Evolutionary conservation across 2,113 vertebrate genomes (phyloP).

Genomic region (Dipodomys ordii): DNA sequence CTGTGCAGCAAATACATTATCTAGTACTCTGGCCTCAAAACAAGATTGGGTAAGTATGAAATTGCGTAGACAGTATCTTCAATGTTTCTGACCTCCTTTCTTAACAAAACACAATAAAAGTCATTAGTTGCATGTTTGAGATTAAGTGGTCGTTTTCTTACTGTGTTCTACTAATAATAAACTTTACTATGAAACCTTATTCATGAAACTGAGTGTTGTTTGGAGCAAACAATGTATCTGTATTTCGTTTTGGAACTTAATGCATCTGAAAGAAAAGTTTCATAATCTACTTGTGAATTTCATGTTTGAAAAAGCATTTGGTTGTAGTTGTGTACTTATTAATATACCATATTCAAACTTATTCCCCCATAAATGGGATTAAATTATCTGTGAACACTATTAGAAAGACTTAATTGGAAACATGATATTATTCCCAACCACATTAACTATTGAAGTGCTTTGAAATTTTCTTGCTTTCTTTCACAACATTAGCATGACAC

Average conservation of each 20-base stretch:
- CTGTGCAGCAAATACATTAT: not conserved
- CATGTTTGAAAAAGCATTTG: conserved; percentile 24
- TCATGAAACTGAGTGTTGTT: conserved; percentile 39
- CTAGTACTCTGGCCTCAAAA: conserved; percentile 32
- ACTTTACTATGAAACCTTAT: not conserved
- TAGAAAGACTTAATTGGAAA: conserved; percentile 51
- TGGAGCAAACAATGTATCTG: conserved; percentile 55
- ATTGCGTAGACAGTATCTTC: conserved; percentile 22
- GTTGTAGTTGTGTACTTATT: not conserved
- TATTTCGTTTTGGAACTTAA: conserved; percentile 36
- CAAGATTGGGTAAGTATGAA: conserved; percentile 25
- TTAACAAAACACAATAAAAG: conserved; percentile 9
- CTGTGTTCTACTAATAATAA: not conserved
- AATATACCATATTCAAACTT: conserved; percentile 52
- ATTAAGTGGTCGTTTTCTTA: not conserved
- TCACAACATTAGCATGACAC: not conserved
- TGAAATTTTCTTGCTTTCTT: conserved; percentile 22
- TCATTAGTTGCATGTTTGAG: not conserved
- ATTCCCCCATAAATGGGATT: conserved; percentile 34
- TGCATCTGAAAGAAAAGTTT: conserved; percentile 35
- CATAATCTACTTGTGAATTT: conserved; percentile 42
- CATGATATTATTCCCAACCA: conserved; percentile 17
- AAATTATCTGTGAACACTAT: conserved; percentile 29
- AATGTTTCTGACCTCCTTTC: conserved; percentile 33
- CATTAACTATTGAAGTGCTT: conserved; percentile 43